These are phyloP conservation scores for Stratiomys singularior DNA, from an alignment of 2,888 invertebrate species.

Conservation along the genomic window DNA sequence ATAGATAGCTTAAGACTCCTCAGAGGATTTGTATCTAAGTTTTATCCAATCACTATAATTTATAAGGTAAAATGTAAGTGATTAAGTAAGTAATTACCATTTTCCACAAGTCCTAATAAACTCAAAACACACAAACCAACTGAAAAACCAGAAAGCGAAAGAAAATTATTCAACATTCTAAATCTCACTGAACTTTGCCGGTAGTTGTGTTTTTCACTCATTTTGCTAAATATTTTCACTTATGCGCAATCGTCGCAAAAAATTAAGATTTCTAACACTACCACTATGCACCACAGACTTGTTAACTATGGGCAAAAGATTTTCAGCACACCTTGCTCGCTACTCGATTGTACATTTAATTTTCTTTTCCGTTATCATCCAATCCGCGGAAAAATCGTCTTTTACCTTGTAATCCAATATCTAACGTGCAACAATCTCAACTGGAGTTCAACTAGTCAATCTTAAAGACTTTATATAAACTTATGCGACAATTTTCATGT, in stretches of 20 bases:
- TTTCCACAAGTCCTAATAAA: slow-evolving; percentile 43
- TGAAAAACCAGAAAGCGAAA: background rate
- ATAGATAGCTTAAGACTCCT: too few species aligned
- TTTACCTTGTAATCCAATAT: slow-evolving; percentile 21
- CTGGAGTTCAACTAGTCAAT: slow-evolving; percentile 11
- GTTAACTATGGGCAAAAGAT: too few species aligned
- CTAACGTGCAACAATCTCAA: slow-evolving; percentile 20
- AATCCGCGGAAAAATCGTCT: background rate
- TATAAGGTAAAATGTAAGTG: too few species aligned
- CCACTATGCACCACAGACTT: background rate
- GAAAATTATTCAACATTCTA: background rate
- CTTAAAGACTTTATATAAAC: slow-evolving; percentile 37
- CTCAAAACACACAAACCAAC: slow-evolving; percentile 41
- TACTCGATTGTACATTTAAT: background rate
- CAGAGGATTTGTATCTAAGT: too few species aligned
- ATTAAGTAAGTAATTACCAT: slow-evolving; percentile 33
- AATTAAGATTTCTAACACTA: background rate
- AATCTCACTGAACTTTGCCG: slow-evolving; percentile 34
- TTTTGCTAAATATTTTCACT: background rate
- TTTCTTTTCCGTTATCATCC: background rate
- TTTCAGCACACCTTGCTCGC: background rate
- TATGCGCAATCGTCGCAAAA: background rate
- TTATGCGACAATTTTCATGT: slow-evolving; percentile 33
- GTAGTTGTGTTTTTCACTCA: slow-evolving; percentile 13
- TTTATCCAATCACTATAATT: too few species aligned